Percentiles rank a stretch among this genome's conserved stretches.
These are phyloP conservation scores for Dendrophyllia cribrosa DNA, from an alignment of 64 coral and sea anemone genomes.

Conservation along the genomic window DNA sequence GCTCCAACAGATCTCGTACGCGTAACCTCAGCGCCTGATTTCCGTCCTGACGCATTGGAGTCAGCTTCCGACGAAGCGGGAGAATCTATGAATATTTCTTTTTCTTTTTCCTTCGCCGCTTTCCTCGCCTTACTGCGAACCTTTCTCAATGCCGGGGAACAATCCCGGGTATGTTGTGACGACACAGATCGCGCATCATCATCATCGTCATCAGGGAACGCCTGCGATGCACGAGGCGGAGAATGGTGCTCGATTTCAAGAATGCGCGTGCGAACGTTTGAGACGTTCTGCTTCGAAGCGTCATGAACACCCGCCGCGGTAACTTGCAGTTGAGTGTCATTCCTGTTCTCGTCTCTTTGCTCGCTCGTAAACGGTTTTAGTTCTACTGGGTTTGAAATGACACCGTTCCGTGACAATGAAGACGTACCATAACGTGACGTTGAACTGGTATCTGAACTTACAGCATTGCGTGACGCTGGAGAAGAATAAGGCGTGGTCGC, in stretches of 20 bases:
- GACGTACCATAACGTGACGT: not conserved
- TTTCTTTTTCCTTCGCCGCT: constrained; percentile 25
- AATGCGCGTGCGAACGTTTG: constrained; percentile 17
- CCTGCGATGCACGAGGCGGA: not conserved
- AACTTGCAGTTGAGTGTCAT: not conserved
- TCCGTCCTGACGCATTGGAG: not conserved
- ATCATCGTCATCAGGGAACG: not conserved
- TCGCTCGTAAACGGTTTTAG: constrained; percentile 12
- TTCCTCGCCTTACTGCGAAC: constrained; percentile 12
- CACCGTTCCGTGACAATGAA: not conserved
- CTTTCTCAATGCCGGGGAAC: constrained; percentile 19
- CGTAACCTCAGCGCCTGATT: not conserved
- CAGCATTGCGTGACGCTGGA: not conserved
- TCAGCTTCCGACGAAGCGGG: not conserved
- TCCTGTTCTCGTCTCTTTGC: constrained; percentile 29
- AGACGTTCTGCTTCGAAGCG: constrained; percentile 1
- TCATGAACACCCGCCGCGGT: not conserved
- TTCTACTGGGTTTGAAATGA: not conserved
- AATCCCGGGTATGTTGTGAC: constrained; percentile 8
- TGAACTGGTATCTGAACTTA: not conserved
- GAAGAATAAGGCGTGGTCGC: not conserved
- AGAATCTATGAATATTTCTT: constrained; percentile 33
- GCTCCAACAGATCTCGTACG: not conserved
- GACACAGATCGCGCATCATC: constrained; percentile 9
- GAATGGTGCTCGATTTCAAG: constrained; percentile 18